Conservation (phyloP, 2,113 vertebrate genomes). For the Phylloscopus trochiloides region DNA sequence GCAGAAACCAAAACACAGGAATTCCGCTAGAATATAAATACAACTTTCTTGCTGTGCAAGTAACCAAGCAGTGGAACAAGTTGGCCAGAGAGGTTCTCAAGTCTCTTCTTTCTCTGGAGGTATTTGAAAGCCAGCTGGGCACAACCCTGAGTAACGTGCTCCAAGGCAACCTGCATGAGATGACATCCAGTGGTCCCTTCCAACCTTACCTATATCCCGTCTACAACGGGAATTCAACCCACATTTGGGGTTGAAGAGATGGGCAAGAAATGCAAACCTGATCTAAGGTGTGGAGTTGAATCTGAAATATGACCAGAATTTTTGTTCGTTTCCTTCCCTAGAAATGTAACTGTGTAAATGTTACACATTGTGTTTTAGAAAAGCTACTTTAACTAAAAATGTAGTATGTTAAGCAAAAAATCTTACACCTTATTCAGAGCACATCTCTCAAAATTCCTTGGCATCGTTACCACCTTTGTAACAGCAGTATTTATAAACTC, state of each 20-base stretch:
- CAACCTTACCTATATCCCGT: too few species aligned
- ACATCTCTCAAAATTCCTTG: background rate
- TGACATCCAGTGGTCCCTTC: background rate
- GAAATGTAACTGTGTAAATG: background rate
- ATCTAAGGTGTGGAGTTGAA: background rate
- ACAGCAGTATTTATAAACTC: background rate
- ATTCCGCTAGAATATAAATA: background rate
- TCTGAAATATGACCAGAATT: background rate
- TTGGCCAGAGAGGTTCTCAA: background rate
- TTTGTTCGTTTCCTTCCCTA: background rate
- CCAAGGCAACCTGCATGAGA: background rate
- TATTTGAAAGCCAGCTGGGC: background rate
- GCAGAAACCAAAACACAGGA: background rate
- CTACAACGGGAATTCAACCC: background rate
- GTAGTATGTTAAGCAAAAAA: background rate
- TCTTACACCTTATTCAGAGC: background rate
- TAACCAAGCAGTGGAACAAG: background rate
- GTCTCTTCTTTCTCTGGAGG: background rate
- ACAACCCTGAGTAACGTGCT: background rate
- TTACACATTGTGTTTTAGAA: background rate
- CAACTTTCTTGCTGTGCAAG: background rate
- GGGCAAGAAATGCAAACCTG: background rate
- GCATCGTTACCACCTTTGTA: background rate
- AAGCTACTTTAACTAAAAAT: background rate
- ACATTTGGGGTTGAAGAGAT: background rate